A percentile compares a stretch with the other conserved stretches of the same genome.
Evolutionary conservation across 2,797 vertebrate genomes (phyloP).

Genomic region (Muscicapa comitata): DNA sequence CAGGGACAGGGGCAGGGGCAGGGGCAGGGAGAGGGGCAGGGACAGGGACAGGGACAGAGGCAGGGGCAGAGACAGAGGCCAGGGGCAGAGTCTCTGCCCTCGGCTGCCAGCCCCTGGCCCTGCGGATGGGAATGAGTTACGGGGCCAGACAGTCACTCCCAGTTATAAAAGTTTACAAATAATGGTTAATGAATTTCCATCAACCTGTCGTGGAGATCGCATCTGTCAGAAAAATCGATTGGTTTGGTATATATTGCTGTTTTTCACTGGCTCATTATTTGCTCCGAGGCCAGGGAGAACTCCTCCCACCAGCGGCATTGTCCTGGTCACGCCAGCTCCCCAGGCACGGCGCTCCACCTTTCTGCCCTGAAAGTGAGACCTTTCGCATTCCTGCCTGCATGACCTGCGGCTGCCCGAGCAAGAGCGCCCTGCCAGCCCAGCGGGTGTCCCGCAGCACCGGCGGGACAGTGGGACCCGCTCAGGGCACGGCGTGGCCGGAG

Average conservation of each 20-base stretch:
- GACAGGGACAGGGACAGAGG: too few species aligned
- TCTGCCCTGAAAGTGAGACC: not conserved
- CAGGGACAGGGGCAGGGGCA: too few species aligned
- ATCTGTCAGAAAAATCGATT: not conserved
- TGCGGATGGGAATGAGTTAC: fast-evolving
- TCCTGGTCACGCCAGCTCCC: not conserved
- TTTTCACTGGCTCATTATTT: not conserved
- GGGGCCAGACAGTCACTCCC: not conserved
- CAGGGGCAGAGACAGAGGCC: too few species aligned
- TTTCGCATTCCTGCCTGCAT: not conserved
- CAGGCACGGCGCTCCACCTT: not conserved
- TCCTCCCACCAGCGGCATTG: not conserved
- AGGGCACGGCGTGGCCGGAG: fast-evolving
- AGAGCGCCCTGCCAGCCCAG: fast-evolving
- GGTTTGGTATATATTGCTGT: not conserved
- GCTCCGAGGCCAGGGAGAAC: not conserved
- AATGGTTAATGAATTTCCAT: not conserved
- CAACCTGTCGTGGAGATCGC: not conserved
- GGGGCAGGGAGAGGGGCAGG: too few species aligned
- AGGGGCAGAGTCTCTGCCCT: not conserved
- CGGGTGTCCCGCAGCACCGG: not conserved
- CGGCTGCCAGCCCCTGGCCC: not conserved
- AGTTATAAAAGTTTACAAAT: not conserved
- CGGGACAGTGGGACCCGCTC: fast-evolving
- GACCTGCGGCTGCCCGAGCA: not conserved